phyloP scores from a whole-genome alignment of 1,140 invertebrate genomes.

The Zaprionus taronus region DNA sequence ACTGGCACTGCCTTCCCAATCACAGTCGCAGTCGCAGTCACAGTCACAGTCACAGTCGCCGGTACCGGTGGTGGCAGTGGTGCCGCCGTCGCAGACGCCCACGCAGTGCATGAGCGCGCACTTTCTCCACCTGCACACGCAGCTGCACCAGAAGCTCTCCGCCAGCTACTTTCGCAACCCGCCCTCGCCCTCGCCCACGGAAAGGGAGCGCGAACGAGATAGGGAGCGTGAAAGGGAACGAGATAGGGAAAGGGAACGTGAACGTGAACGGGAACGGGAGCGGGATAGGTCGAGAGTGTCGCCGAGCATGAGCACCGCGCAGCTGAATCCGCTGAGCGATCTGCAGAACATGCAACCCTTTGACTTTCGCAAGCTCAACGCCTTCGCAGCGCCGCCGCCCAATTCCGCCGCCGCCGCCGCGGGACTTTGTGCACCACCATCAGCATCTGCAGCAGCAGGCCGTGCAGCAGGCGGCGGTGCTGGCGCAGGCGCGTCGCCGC shows the following conservation, averaged over 20 bases:
- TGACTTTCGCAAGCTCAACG: constrained; percentile 92
- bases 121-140: constrained; percentile 85
- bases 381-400: constrained; percentile 66
- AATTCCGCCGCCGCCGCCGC: constrained; percentile 5
- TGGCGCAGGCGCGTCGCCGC: constrained; percentile 81
- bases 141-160: constrained; percentile 85
- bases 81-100: constrained; percentile 33
- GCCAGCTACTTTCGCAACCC: constrained; percentile 85
- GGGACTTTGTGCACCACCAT: constrained; percentile 78
- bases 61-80: background rate
- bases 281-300: constrained; percentile 35
- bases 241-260: background rate
- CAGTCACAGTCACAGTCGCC: constrained; percentile 27
- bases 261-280: background rate
- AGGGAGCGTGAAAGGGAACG: background rate
- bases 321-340: constrained; percentile 92
- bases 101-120: constrained; percentile 76
- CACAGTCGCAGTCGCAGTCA: constrained; percentile 29
- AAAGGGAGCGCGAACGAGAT: background rate
- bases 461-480: constrained; percentile 55
- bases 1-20: constrained; percentile 14
- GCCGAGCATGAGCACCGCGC: constrained; percentile 84
- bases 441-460: constrained; percentile 53
- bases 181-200: constrained; percentile 32
- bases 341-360: constrained; percentile 98